phyloP scores from a whole-genome alignment of 2,113 vertebrate species.

The Furnarius figulus region DNA sequence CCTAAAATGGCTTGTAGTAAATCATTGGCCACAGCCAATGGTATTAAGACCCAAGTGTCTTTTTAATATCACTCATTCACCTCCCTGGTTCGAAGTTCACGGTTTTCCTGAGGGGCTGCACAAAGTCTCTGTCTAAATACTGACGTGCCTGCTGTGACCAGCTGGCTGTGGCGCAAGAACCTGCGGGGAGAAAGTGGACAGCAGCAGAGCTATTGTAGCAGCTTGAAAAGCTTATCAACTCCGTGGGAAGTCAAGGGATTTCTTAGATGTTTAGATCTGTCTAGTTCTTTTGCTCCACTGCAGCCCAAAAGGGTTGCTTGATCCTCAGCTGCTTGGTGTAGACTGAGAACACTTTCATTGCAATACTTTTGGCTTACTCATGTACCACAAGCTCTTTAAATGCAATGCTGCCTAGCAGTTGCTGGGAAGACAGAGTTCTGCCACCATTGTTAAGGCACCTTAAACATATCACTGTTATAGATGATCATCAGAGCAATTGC shows the following conservation, averaged over 20 bases:
- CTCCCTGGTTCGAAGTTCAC: background rate
- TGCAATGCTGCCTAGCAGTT: background rate
- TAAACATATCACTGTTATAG: fast-evolving
- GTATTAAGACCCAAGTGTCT: background rate
- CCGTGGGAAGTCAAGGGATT: background rate
- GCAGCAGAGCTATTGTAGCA: background rate
- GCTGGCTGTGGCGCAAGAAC: background rate
- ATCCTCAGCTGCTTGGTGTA: background rate
- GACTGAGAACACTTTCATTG: background rate
- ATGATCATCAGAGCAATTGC: background rate
- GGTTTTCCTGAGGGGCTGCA: background rate
- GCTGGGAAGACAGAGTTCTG: background rate
- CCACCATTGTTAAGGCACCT: background rate
- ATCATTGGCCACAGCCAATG: background rate
- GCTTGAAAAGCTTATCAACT: background rate
- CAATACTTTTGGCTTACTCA: background rate
- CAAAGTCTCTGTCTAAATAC: background rate
- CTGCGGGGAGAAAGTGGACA: background rate
- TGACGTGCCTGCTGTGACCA: background rate
- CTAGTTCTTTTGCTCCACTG: background rate
- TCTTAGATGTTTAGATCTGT: background rate
- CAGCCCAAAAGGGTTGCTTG: background rate
- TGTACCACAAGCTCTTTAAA: background rate
- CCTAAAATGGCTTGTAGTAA: background rate
- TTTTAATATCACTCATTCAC: background rate